Evolutionary conservation across 2,888 invertebrate species (phyloP).

Genomic region (Saturnia japonica): DNA sequence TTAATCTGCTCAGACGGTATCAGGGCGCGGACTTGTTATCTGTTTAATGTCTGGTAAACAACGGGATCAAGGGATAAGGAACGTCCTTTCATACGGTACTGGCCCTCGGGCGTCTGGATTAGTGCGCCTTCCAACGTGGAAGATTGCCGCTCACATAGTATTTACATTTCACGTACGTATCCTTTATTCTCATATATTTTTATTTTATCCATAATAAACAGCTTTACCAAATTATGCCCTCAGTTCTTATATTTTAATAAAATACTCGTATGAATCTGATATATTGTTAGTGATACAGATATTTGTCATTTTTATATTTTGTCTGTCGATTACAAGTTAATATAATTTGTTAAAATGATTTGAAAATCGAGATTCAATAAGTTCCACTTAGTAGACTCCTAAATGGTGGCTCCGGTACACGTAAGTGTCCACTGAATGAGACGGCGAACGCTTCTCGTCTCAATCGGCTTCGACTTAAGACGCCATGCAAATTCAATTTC

Average conservation of each 20-base stretch:
- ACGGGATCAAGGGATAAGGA: conserved; percentile 82
- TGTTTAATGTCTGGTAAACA: conserved; percentile 84
- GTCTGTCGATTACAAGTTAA: neutral
- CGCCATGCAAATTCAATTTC: conserved; percentile 82
- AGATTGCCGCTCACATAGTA: conserved; percentile 68
- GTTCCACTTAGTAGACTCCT: conserved; percentile 58
- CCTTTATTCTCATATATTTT: conserved; percentile 14
- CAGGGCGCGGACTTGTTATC: conserved; percentile 81
- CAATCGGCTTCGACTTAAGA: conserved; percentile 77
- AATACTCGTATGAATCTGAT: neutral
- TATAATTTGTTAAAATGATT: conserved; percentile 35
- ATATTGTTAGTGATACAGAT: neutral
- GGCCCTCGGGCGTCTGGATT: conserved; percentile 78
- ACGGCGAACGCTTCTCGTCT: conserved; percentile 61
- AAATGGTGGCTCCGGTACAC: conserved; percentile 56
- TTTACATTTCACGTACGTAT: conserved; percentile 42
- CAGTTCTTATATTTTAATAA: neutral
- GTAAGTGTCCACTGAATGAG: conserved; percentile 69
- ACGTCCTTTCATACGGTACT: conserved; percentile 76
- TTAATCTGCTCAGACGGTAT: conserved; percentile 78
- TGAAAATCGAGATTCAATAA: conserved; percentile 47
- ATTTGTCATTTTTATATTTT: neutral
- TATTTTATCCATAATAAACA: conserved; percentile 27
- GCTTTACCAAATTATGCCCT: neutral
- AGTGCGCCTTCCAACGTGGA: conserved; percentile 61